Conservation (phyloP, 2,113 vertebrate species). For the Calonectris borealis region DNA sequence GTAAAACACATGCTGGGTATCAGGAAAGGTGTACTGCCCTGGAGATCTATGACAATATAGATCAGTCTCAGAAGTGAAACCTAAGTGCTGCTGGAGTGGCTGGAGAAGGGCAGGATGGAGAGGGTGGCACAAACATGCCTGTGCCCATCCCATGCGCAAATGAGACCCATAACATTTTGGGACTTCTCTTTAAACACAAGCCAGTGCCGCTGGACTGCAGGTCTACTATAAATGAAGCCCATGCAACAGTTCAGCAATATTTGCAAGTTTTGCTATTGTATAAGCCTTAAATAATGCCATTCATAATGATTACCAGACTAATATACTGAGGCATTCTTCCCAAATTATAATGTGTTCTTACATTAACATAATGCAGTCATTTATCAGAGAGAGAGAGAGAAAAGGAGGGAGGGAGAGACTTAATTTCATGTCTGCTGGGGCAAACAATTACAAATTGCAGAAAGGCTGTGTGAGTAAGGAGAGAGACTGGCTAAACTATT, state of each 20-base stretch:
- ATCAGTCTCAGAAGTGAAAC: not conserved
- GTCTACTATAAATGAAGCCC: not conserved
- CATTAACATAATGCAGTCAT: not conserved
- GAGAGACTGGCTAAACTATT: not conserved
- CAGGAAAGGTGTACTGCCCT: not conserved
- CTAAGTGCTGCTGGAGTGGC: not conserved
- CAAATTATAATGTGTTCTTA: slow-evolving; percentile 9
- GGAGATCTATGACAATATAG: not conserved
- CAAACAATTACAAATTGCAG: not conserved
- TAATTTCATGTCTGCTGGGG: not conserved
- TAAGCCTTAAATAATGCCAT: not conserved
- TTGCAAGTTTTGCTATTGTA: not conserved
- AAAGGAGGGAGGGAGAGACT: not conserved
- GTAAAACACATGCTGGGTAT: not conserved
- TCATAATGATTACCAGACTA: slow-evolving; percentile 2
- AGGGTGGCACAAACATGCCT: not conserved
- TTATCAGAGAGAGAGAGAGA: not conserved
- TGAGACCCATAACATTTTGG: not conserved
- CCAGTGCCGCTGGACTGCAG: not conserved
- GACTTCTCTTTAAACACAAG: not conserved
- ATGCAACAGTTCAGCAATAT: not conserved
- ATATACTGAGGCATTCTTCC: not conserved
- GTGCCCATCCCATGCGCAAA: not conserved
- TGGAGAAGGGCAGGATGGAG: not conserved
- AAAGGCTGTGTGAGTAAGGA: not conserved